A percentile compares a stretch with the other conserved stretches of the same genome.
These are phyloP conservation scores for Denticeps clupeoides DNA, from an alignment of 2,797 vertebrate species.

Conservation along the genomic window DNA sequence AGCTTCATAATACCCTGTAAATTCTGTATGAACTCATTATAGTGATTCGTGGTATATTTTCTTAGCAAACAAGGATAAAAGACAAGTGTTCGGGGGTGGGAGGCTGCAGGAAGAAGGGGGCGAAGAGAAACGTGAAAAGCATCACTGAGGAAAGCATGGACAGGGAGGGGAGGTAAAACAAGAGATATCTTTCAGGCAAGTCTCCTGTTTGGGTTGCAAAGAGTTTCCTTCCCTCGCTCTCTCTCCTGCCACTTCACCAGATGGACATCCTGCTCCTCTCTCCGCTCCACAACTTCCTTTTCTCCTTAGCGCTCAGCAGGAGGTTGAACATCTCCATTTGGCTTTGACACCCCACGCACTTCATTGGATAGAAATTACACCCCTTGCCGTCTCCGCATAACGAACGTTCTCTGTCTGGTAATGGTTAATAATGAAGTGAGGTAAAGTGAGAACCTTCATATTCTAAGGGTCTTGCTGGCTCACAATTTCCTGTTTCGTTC, in stretches of 20 bases:
- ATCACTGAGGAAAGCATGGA: not conserved
- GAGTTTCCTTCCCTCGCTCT: constrained; percentile 12
- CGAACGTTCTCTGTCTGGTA: constrained; percentile 2
- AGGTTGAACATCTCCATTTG: constrained; percentile 15
- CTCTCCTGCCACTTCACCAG: constrained; percentile 39
- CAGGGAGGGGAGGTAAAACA: constrained; percentile 8
- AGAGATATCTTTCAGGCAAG: constrained; percentile 4
- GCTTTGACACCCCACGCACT: constrained; percentile 1
- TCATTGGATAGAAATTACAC: constrained; percentile 19
- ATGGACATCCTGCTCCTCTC: constrained; percentile 39
- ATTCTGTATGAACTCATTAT: constrained; percentile 53
- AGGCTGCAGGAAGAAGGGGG: constrained; percentile 1
- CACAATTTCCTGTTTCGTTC: too few relatives aligned
- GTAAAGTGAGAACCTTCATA: constrained; percentile 1
- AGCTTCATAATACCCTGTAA: constrained; percentile 66
- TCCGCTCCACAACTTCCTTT: constrained; percentile 26
- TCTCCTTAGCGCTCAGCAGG: constrained; percentile 23
- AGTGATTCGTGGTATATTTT: constrained; percentile 61
- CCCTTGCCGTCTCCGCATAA: not conserved
- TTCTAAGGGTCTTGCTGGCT: not conserved
- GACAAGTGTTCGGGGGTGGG: constrained; percentile 42
- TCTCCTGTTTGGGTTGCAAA: constrained; percentile 4
- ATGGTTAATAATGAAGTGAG: constrained; percentile 1
- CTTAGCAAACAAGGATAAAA: constrained; percentile 40
- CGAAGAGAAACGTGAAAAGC: constrained; percentile 19